A percentile compares a stretch with the other conserved stretches of the same genome.
Evolutionary conservation across 2,888 invertebrate species (phyloP).

Genomic region (Arrhopalites spinosus): DNA sequence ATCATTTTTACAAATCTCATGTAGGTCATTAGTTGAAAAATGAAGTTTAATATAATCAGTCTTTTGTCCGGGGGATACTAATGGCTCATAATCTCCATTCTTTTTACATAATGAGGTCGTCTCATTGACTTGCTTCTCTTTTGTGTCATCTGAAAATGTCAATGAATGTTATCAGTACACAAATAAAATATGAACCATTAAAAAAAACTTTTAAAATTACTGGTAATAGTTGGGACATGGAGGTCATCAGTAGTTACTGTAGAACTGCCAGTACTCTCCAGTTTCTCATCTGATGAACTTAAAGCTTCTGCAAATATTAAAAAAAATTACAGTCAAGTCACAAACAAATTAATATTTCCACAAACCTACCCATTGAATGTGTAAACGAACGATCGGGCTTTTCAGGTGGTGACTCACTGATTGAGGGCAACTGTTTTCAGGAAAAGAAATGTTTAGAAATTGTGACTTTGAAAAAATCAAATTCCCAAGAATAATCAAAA

Average conservation of each 20-base stretch:
- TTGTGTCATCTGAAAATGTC: not conserved
- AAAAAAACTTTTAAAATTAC: not conserved
- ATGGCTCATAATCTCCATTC: constrained; percentile 1
- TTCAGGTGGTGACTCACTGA: constrained; percentile 21
- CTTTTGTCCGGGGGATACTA: not conserved
- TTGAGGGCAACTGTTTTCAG: constrained; percentile 34
- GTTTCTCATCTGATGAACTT: constrained; percentile 13
- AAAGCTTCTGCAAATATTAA: constrained; percentile 12
- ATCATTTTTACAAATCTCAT: not conserved
- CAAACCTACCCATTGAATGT: constrained; percentile 20
- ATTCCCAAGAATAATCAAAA: not conserved
- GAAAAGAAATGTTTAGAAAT: not conserved
- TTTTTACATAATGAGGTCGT: not conserved
- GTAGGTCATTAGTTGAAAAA: not conserved
- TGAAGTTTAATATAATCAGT: constrained; percentile 18
- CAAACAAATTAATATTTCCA: not conserved
- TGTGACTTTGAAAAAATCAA: not conserved
- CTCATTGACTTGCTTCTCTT: not conserved
- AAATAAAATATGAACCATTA: not conserved
- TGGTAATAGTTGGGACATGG: not conserved
- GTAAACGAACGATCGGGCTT: not conserved
- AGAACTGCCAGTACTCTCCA: not conserved
- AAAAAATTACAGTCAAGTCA: not conserved
- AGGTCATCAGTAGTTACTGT: not conserved
- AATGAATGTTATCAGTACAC: not conserved